Conservation (phyloP, 2,888 invertebrate genomes). For the Spilarctia lutea region DNA sequence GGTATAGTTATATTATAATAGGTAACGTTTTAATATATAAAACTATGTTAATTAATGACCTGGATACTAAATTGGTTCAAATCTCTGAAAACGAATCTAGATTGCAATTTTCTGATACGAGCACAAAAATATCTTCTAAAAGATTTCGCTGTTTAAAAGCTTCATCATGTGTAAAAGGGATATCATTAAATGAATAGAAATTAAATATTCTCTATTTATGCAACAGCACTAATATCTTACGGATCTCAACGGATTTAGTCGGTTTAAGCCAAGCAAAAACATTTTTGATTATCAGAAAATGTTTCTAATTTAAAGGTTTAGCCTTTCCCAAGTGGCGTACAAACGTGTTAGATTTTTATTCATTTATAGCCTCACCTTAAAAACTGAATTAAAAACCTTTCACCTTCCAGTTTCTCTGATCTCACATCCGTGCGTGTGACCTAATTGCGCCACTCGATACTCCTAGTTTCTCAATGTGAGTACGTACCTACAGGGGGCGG, state of each 20-base stretch:
- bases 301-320: too few relatives aligned
- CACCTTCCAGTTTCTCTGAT: slow-evolving; percentile 10
- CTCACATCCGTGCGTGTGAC: slow-evolving; percentile 45
- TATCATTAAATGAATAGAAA: neutral
- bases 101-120: too few relatives aligned
- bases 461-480: slow-evolving; percentile 25
- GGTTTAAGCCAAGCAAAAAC: neutral
- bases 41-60: too few relatives aligned
- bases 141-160: neutral
- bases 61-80: too few relatives aligned
- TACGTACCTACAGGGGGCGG: slow-evolving; percentile 18
- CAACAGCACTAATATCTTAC: neutral
- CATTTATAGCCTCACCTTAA: too few relatives aligned
- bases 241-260: neutral
- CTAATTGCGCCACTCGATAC: slow-evolving; percentile 42
- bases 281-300: too few relatives aligned
- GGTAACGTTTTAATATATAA: too few relatives aligned
- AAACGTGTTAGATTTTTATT: too few relatives aligned
- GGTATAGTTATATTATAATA: too few relatives aligned
- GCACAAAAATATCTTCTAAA: too few relatives aligned
- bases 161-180: neutral
- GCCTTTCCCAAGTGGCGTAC: too few relatives aligned
- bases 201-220: neutral
- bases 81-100: too few relatives aligned
- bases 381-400: neutral